Percentiles rank a stretch among this genome's conserved stretches.
Evolutionary conservation across 1,140 invertebrate species (phyloP).

Genomic region (Cheumatopsyche charites): DNA sequence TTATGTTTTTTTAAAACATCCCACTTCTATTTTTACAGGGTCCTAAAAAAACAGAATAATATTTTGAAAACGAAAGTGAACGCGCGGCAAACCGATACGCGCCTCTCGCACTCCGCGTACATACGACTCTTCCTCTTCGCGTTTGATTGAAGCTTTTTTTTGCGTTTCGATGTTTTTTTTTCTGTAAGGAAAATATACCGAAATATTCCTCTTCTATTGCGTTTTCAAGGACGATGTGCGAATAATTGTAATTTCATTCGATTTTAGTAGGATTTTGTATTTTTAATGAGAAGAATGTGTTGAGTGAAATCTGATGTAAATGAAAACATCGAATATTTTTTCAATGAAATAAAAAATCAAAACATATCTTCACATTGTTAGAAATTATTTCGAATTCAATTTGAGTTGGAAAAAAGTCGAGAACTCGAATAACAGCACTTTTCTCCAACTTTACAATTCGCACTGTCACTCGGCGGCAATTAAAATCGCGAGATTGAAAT

Average conservation of each 20-base stretch:
- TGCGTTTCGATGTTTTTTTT: not conserved
- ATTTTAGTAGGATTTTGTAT: not conserved
- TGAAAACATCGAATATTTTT: too few species aligned
- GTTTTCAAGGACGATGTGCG: not conserved
- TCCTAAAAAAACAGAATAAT: slow-evolving; percentile 49
- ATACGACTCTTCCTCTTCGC: not conserved
- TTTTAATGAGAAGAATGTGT: not conserved
- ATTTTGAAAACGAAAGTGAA: slow-evolving; percentile 49
- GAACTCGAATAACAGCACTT: too few species aligned
- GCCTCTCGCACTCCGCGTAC: not conserved
- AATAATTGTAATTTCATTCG: not conserved
- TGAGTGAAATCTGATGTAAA: not conserved
- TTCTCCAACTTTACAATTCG: not conserved
- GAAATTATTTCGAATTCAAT: too few species aligned
- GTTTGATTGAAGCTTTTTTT: too few species aligned
- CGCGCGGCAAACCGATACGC: slow-evolving; percentile 21
- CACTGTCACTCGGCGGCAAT: slow-evolving; percentile 24
- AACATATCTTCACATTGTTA: too few species aligned
- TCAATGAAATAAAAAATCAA: too few species aligned
- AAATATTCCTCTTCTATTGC: not conserved
- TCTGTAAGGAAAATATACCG: not conserved
- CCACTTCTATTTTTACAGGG: slow-evolving; percentile 47
- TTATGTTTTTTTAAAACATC: slow-evolving; percentile 47
- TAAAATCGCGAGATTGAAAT: not conserved
- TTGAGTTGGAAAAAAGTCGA: too few species aligned